These are phyloP conservation scores for Polyodon spathula DNA, from an alignment of 2,113 vertebrate genomes.

Conservation along the genomic window DNA sequence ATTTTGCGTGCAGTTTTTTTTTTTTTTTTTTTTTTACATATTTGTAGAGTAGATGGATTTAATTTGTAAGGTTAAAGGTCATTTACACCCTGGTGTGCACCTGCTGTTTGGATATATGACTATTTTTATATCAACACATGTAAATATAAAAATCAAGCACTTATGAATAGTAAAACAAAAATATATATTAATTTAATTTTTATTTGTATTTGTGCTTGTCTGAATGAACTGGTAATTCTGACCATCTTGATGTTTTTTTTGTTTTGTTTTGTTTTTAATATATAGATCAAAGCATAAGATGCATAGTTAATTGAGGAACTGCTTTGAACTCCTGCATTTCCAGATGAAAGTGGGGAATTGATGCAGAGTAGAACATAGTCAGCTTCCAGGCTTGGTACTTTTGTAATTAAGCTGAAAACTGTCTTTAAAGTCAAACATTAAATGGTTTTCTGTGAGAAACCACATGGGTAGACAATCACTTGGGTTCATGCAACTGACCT, in stretches of 20 bases:
- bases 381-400: not conserved
- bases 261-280: no score
- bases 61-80: constrained; percentile 22
- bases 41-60: constrained; percentile 29
- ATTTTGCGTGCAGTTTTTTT: not conserved
- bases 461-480: not conserved
- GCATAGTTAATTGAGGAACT: constrained; percentile 12
- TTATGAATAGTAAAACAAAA: no score
- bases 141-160: not conserved
- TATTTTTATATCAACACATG: constrained; percentile 1
- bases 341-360: constrained; percentile 5
- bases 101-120: constrained; percentile 21
- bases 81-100: constrained; percentile 22
- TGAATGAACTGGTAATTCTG: not conserved
- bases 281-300: constrained; percentile 16
- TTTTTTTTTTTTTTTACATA: not conserved
- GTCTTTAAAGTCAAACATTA: not conserved
- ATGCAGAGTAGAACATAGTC: not conserved
- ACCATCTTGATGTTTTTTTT: constrained; percentile 4
- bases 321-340: constrained; percentile 15
- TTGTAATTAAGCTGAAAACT: not conserved
- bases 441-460: not conserved
- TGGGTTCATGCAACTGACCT: no score
- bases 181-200: no score
- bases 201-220: no score